A percentile compares a stretch with the other conserved stretches of the same genome.
Evolutionary conservation across 92 coral and sea anemone species (phyloP).

Genomic region (Zoanthus solanderi): DNA sequence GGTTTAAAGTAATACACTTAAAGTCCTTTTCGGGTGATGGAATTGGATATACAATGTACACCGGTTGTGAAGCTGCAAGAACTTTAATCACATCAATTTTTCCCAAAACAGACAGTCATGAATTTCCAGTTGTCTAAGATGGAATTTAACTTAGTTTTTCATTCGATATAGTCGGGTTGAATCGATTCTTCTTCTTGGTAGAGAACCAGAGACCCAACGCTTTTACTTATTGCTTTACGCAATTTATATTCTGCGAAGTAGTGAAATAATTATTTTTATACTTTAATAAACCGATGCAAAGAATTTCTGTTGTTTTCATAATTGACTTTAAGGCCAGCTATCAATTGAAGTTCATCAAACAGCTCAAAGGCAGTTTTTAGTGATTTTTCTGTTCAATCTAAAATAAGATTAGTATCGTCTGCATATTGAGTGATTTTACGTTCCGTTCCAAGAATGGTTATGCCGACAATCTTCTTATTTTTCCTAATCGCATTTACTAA

Average conservation of each 20-base stretch:
- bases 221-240: too few relatives aligned
- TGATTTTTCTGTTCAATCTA: too few relatives aligned
- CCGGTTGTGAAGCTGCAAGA: not conserved
- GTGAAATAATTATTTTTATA: too few relatives aligned
- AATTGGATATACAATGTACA: not conserved
- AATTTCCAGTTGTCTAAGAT: not conserved
- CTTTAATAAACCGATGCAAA: too few relatives aligned
- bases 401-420: constrained; percentile 21
- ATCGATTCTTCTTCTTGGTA: too few relatives aligned
- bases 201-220: too few relatives aligned
- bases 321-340: too few relatives aligned
- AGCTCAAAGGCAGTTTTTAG: too few relatives aligned
- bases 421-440: constrained; percentile 41
- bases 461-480: constrained; percentile 2
- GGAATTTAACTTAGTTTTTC: not conserved
- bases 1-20: not conserved
- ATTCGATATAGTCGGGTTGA: not conserved
- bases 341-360: too few relatives aligned
- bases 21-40: not conserved
- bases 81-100: not conserved
- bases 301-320: too few relatives aligned
- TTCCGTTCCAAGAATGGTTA: constrained; percentile 26
- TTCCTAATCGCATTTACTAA: constrained; percentile 25
- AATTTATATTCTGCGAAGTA: too few relatives aligned
- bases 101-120: not conserved